Percentiles rank a stretch among this genome's conserved stretches.
Evolutionary conservation across 2,888 invertebrate species (phyloP).

Genomic region (Pyrgus malvae): DNA sequence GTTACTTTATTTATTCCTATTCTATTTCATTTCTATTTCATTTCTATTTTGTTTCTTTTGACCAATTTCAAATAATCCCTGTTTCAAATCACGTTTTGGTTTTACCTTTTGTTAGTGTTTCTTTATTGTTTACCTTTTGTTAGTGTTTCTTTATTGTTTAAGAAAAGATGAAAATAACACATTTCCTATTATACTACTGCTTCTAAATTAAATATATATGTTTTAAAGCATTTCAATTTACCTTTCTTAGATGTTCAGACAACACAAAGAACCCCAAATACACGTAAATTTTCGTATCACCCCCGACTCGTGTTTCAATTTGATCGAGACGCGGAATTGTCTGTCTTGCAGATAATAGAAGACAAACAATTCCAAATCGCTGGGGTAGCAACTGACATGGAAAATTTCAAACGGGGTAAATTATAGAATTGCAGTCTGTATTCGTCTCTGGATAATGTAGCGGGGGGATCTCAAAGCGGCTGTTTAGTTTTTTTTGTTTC

Average conservation of each 20-base stretch:
- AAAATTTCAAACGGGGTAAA: constrained; percentile 13
- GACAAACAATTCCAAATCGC: constrained; percentile 16
- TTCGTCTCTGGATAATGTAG: constrained; percentile 4
- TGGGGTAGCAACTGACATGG: constrained; percentile 16
- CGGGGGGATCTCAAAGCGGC: background rate
- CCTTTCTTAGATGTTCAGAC: background rate
- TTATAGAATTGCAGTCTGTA: constrained; percentile 11
- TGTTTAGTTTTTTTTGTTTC: background rate
- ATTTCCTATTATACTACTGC: background rate
- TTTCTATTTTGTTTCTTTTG: too few species aligned
- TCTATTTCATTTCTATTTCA: too few species aligned
- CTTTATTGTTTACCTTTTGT: too few species aligned
- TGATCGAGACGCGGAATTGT: constrained; percentile 11
- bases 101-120: too few species aligned
- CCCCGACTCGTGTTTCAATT: constrained; percentile 11
- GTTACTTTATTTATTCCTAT: too few species aligned
- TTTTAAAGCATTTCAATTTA: background rate
- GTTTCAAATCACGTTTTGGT: too few species aligned
- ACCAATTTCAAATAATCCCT: too few species aligned
- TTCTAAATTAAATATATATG: background rate
- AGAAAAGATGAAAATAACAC: too few species aligned
- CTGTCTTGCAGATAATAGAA: constrained; percentile 15
- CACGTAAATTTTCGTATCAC: background rate
- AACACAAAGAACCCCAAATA: background rate
- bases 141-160: too few species aligned